phyloP scores from a whole-genome alignment of 35 echinoderm and acorn worm species.

The Lytechinus variegatus region DNA sequence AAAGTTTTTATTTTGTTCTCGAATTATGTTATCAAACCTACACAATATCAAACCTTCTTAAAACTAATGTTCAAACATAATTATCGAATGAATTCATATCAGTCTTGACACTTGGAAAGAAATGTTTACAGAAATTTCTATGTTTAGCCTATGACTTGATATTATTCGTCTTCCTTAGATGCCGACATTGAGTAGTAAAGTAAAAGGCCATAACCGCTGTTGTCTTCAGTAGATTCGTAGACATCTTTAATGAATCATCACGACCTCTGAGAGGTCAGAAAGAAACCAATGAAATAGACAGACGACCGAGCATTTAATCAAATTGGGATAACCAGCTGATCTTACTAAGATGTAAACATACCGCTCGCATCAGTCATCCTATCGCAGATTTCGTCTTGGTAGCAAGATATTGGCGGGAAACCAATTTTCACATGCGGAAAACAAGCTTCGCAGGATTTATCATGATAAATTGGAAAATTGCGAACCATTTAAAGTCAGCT shows the following conservation, averaged over 20 bases:
- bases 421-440: not conserved
- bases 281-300: slow-evolving; percentile 11
- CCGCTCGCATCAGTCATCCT: not conserved
- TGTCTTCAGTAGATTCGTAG: not conserved
- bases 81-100: too few species aligned
- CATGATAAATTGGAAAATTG: not conserved
- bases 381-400: not conserved
- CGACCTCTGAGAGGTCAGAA: not conserved
- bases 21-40: too few species aligned
- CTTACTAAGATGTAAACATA: not conserved
- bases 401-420: not conserved
- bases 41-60: too few species aligned
- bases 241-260: not conserved
- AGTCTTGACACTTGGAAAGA: too few species aligned
- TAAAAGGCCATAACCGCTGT: not conserved
- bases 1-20: too few species aligned
- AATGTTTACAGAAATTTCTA: too few species aligned
- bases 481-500: not conserved
- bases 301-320: not conserved
- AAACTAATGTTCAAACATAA: too few species aligned
- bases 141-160: too few species aligned
- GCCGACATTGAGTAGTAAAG: not conserved
- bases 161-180: too few species aligned
- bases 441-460: not conserved
- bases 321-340: slow-evolving; percentile 12